Evolutionary conservation across 2,888 invertebrate species (phyloP), one percentile per base, ranked within the genome.

Genomic region (Synanthedon tipuliformis): DNA sequence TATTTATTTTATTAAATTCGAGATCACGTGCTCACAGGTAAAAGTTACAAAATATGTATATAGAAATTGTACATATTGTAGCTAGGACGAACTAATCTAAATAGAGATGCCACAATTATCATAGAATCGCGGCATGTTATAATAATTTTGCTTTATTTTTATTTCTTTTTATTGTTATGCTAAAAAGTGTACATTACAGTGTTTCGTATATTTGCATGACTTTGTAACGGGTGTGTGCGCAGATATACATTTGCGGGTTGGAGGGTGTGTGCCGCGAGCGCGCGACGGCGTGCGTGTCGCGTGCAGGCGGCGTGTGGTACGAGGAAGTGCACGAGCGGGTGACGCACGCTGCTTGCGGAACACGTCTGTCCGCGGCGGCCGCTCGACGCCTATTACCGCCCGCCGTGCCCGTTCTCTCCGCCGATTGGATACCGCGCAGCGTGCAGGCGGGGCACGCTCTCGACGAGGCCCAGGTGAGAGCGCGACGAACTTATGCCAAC

Each of bases 301-400:
- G 91, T 5, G 93, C 94, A 52, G 95, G 96, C n/a, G 97, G 95
- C 27, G 94, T 94, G 15, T 89, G 96, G 53, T 91, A 93, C 67
- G 93, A 93, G 69, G 90, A 91, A 52, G 89, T 95, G 48, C 92
- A 92, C 62, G 93, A 93, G 57, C 90, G 93, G 56, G 78, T 84
- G 2, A 94, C 96, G 1, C 97, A 97, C 78, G 91, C 94, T 3
- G 90, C 96, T 41, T 89, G 94, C 3, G 93, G 92, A 0, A 90
- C 92, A 57, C 73, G 88, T 7, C 71, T 82, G 8, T 76, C 80
- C 0, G 62, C 66, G 34, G 59, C 60, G 15, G 53, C 53, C 34
- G 54, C 58, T 56, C 53, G 58, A 51, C 54, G 57, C 7, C 64
- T 62, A 58, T 55, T 72, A 55, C 34, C 34, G 34, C 73, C 78